Evolutionary conservation across 2,888 invertebrate genomes (phyloP), one percentile per base, ranked within the genome.

Genomic region (Lamellibrachia satsuma): DNA sequence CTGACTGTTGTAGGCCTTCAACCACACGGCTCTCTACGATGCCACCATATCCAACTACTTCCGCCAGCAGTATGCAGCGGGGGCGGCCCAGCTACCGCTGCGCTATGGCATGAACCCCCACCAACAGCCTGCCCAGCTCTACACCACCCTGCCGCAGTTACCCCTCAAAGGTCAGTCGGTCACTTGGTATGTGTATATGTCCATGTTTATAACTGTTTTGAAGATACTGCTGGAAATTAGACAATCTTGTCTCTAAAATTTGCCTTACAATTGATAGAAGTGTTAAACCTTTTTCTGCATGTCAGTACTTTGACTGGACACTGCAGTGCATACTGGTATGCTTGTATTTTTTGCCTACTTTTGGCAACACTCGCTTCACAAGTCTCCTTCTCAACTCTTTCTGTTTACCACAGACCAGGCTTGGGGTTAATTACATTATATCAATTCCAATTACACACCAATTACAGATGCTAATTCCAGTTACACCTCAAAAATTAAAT

Each of bases 21-120:
- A 98, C 2, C 99, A 99, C 96, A 99, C 99, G 0, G 98, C 99
- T 0, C 98, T 98, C 93, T 99, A 99, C 96, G 99, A 99, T 96
- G 97, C 97, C 92, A 98, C 98, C 90, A 99, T 99, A 95, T 98
- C 99, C 0, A 98, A 99, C 96, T 99, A 98, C 96, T 99, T 99
- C 97, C 98, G 99, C 15, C 98, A 98, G 96, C 98, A 99, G 96
- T 99, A 98, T 96, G 98, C 98, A 0, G 96, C 97, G 4, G 98
- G 98, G 2, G 97, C 97, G 2, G 98, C 98, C 0, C 99, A 99
- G 96, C 96, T 99, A 92, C 98, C 98, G 0, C 97, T 99, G 91
- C 97, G 99, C 95, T 99, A 99, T 97, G 99, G 97, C 94, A 99
- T 99, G 98, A 99, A 99, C 97, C 99, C 99, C 0, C 99, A 99